Evolutionary conservation across 2,797 vertebrate species (phyloP), one percentile per base, ranked within the genome.

Genomic region (Nyctalus aviator): DNA sequence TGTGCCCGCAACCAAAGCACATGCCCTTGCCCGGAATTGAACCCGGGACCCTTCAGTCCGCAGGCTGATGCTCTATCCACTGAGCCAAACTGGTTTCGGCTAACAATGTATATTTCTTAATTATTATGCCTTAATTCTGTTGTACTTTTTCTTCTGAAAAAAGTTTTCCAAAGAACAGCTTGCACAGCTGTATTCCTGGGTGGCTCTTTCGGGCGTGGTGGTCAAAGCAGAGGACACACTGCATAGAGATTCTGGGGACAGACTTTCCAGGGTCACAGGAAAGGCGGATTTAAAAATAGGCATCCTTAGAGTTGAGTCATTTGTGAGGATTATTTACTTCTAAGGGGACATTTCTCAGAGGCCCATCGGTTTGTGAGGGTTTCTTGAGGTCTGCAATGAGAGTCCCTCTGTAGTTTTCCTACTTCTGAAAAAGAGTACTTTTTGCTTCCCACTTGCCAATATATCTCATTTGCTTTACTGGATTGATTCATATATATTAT

Each of bases 81-180:
- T n/a, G n/a, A n/a, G n/a, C n/a, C n/a, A n/a, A n/a, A n/a, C n/a
- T n/a, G n/a, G n/a, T n/a, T n/a, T n/a, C n/a, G n/a, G n/a, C n/a
- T 59, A 59, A 1, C 84, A 79, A 9, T 93, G 18, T n/a, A 13
- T 79, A 68, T 77, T 41, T 96, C 25, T 87, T 44, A 57, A 25
- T 84, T 88, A 76, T 62, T 93, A 68, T 89, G 21, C 37, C n/a
- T 88, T 71, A 83, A 37, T 72, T 96, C 44, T 78, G 5, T 44
- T 78, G 8, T 76, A 66, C 4, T 85, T 87, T 93, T 94, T 62
- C 25, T 88, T 88, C 77, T 87, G 27, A 48, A 90, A 94, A 72
- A 23, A 86, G 0, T 89, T 81, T 93, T 89, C 41, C 79, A 13
- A 91, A 78, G 44, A 83, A 11, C 30, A 55, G 57, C 30, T 88